Conservation (phyloP, 2,888 invertebrate genomes). For the Sphaeridia pumilis region DNA sequence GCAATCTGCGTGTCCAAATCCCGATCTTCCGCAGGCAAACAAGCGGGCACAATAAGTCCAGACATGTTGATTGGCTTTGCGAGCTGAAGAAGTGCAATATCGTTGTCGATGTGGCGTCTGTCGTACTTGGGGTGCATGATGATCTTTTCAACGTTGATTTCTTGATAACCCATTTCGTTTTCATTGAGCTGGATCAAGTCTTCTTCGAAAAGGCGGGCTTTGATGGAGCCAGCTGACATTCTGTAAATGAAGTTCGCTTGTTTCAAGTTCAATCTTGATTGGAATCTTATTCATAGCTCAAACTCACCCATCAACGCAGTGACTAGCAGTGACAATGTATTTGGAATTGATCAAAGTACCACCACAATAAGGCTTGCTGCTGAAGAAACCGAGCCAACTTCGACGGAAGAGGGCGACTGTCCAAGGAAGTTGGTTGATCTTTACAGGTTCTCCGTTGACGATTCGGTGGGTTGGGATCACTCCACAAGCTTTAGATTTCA, state of each 20-base stretch:
- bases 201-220: constrained; percentile 25
- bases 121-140: constrained; percentile 24
- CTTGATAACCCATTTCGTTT: neutral
- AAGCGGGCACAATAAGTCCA: constrained; percentile 24
- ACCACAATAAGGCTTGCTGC: constrained; percentile 17
- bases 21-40: constrained; percentile 29
- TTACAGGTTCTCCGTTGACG: constrained; percentile 18
- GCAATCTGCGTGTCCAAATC: constrained; percentile 23
- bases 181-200: constrained; percentile 7
- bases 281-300: no score
- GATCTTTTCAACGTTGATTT: constrained; percentile 20
- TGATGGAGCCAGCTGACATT: constrained; percentile 24
- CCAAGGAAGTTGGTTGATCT: constrained; percentile 33
- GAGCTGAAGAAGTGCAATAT: constrained; percentile 29
- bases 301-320: constrained; percentile 34
- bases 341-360: constrained; percentile 22
- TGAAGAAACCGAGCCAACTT: constrained; percentile 23
- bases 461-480: neutral
- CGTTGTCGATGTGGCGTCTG: constrained; percentile 24
- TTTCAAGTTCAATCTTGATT: no score
- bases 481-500: neutral
- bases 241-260: no score
- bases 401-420: constrained; percentile 20
- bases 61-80: constrained; percentile 15
- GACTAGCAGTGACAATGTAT: constrained; percentile 29